Conservation (phyloP, 2,113 vertebrate species). For the Climacteris rufus region DNA sequence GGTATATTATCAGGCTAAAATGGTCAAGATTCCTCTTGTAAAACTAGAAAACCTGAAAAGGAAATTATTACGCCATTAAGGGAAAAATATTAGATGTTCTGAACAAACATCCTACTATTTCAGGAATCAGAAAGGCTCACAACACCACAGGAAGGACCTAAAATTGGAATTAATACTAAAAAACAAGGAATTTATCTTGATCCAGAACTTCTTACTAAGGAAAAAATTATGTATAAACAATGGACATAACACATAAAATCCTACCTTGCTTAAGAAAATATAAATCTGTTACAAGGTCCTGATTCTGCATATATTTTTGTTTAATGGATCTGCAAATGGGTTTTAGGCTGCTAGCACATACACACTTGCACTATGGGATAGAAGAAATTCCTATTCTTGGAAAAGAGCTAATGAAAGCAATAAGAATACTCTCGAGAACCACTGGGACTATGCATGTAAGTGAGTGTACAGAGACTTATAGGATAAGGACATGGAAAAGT, state of each 20-base stretch:
- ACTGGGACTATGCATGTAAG: neutral
- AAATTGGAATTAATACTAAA: neutral
- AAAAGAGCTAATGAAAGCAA: slow-evolving; percentile 36
- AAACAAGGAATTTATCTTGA: neutral
- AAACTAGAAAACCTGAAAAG: neutral
- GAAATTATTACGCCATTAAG: neutral
- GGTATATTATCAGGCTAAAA: neutral
- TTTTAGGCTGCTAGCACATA: neutral
- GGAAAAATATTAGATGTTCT: neutral
- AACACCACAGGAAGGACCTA: neutral
- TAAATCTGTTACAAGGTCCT: neutral
- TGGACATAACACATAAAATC: neutral
- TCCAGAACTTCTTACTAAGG: neutral
- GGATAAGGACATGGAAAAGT: slow-evolving; percentile 20
- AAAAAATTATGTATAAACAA: neutral
- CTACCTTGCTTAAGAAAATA: neutral
- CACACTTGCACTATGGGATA: neutral
- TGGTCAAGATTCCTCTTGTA: neutral
- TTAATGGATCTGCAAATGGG: neutral
- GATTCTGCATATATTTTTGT: neutral
- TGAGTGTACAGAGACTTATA: neutral
- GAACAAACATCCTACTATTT: neutral
- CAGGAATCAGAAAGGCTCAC: neutral
- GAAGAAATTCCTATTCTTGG: slow-evolving; percentile 7
- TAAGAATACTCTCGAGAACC: neutral